Evolutionary conservation across 2,797 vertebrate genomes (phyloP), one percentile per base, ranked within the genome.

Genomic region (Hephaestus fuliginosus): DNA sequence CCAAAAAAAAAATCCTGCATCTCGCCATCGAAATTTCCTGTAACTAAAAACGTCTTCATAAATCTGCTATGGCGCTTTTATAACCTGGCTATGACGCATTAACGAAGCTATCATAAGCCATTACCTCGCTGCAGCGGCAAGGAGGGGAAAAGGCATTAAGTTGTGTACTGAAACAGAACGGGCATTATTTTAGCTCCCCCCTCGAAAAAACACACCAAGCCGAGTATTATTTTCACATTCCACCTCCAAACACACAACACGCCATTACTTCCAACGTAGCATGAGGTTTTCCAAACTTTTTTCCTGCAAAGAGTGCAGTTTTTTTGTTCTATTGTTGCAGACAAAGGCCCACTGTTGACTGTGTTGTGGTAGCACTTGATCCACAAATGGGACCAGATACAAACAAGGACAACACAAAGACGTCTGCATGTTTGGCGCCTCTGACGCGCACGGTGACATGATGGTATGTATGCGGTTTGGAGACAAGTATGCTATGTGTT

Each of bases 61-160:
- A 95, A 95, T 95, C 91, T 91, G 36, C 51, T 12, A 71, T 88
- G 92, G 87, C 83, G 86, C 89, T 87, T 94, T 92, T 86, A 88
- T 90, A 93, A 94, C 92, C 87, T 82, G 88, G 85, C 92, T 89
- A 82, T 91, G 93, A 93, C 81, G 86, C 93, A 94, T 92, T 94
- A 93, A 93, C 57, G 85, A 91, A 93, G 88, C 90, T 68, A 91
- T 93, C 78, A 83, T 88, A 92, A 90, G 80, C 87, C 90, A 92
- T 94, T 93, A 93, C 79, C 76, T 80, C 20, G 76, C 69, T n/a
- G 72, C 55, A 20, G 81, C 52, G 44, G 88, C 70, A 2, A 43
- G 64, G 39, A 43, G 61, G 65, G 65, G 48, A 25, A 52, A 74
- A 86, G 71, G 85, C 81, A 91, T 92, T 89, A 88, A 79, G 69